Evolutionary conservation across 2,113 vertebrate genomes (phyloP).

Genomic region (Sphyrna mokarran): DNA sequence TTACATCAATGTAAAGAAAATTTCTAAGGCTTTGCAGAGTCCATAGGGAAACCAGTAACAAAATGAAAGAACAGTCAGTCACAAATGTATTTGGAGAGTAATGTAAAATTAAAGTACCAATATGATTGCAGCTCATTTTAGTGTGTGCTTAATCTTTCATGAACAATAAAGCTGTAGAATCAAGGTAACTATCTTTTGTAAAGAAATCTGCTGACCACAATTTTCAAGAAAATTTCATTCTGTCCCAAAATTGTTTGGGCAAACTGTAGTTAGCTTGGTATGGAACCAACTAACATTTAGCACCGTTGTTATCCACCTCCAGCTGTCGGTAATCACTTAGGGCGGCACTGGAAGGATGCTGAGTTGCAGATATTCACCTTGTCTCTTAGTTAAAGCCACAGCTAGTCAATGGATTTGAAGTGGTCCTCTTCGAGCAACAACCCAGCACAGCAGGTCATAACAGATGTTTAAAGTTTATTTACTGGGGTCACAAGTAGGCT

Average conservation of each 20-base stretch:
- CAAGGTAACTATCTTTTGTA: background rate
- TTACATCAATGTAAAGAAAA: background rate
- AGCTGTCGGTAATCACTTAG: background rate
- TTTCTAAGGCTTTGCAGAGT: background rate
- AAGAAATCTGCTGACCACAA: background rate
- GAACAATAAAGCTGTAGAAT: background rate
- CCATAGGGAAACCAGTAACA: background rate
- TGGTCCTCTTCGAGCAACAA: background rate
- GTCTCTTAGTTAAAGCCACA: background rate
- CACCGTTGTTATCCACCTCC: background rate
- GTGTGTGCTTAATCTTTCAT: background rate
- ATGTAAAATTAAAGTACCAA: background rate
- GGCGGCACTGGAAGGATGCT: background rate
- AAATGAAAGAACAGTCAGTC: background rate
- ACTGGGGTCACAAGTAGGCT: too few species aligned
- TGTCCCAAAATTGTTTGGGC: background rate
- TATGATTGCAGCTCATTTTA: background rate
- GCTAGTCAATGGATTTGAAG: background rate
- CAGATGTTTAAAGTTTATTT: background rate
- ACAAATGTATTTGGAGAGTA: background rate
- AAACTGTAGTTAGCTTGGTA: background rate
- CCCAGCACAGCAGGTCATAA: background rate
- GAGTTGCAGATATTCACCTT: background rate
- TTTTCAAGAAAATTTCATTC: background rate
- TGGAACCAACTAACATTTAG: background rate